phyloP scores from a whole-genome alignment of 2,888 invertebrate species.

The Ectemnius cavifrons region DNA sequence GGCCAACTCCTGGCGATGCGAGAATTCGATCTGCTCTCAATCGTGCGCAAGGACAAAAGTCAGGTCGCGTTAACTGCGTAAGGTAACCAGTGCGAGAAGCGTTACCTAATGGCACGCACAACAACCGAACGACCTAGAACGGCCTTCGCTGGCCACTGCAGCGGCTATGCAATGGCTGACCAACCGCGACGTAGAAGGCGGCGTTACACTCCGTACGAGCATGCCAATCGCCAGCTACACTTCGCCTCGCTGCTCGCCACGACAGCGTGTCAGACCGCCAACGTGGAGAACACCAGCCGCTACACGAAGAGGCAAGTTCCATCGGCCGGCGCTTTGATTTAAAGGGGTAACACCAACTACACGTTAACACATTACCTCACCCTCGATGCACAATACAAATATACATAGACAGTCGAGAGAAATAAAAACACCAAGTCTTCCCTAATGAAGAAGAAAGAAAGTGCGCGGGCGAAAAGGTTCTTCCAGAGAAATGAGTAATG shows the following conservation, averaged over 20 bases:
- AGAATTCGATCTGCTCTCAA: slow-evolving; percentile 30
- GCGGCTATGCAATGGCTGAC: slow-evolving; percentile 62
- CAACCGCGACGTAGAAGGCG: slow-evolving; percentile 60
- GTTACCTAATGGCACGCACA: slow-evolving; percentile 51
- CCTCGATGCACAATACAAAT: too few species aligned
- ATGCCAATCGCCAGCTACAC: slow-evolving; percentile 47
- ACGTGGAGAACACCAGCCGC: neutral
- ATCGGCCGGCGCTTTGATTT: slow-evolving; percentile 4
- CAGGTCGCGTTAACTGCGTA: slow-evolving; percentile 47
- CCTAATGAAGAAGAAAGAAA: too few species aligned
- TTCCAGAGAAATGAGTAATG: too few species aligned
- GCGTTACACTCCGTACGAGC: slow-evolving; percentile 56
- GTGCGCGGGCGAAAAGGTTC: too few species aligned
- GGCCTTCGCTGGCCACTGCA: slow-evolving; percentile 60
- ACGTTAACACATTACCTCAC: too few species aligned
- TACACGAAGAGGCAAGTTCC: too few species aligned
- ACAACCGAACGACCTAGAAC: slow-evolving; percentile 67
- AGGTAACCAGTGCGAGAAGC: slow-evolving; percentile 55
- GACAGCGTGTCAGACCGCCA: neutral
- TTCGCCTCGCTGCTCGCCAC: slow-evolving; percentile 15
- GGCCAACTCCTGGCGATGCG: neutral
- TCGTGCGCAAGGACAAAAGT: slow-evolving; percentile 53
- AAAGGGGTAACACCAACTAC: too few species aligned
- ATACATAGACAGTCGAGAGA: too few species aligned
- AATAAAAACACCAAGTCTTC: too few species aligned